Base-by-base conservation (phyloP, 2,113 vertebrate species). In the Stomatorhinus ivindoensis region DNA sequence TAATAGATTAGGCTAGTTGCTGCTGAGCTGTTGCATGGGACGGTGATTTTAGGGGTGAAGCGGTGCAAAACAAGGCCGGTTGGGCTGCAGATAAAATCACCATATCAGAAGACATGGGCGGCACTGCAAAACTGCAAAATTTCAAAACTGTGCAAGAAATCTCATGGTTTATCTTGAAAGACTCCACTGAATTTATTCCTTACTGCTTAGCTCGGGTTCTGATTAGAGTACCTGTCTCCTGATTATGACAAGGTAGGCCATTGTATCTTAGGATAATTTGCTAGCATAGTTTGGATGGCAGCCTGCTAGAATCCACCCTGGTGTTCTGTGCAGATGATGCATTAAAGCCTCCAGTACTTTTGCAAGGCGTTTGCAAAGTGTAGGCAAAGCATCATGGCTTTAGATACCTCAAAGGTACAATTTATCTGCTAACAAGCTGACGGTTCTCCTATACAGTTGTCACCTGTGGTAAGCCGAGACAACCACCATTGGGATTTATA, bases 71-170 rank as follows among this genome's bases (percentile, higher is more conserved):
- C 92, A 92, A 90, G 88, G 91, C 91, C 92, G 89, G 90, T 90
- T 93, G 92, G 31, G 83, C 55, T 90, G 90, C 65, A 91, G 65
- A 91, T 92, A 92, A 92, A 94, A 91, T 93, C 94, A 91, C 94
- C 94, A 93, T 90, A 93, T 94, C 93, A 95, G 94, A 93, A 92
- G 88, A 82, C 76, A 93, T 90, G 90, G 92, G 92, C 91, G 69
- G 89, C 89, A 91, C 55, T 65, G 48, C 39, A 86, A 24, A 35
- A 69, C n/a, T 13, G 61, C 10, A 31, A 65, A 27, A 65, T 69
- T 69, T 65, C 7, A 69, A 69, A 69, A 69, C 61, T 31, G 58
- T 61, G 61, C n/a, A 69, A 69, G n/a, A 31, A 31, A 69, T 69
- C 61, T 69, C n/a, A 69, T 80, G 35, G 73, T 80, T 80, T 42